Conservation (phyloP, 2,113 vertebrate species). For the Peromyscus polionotus region DNA sequence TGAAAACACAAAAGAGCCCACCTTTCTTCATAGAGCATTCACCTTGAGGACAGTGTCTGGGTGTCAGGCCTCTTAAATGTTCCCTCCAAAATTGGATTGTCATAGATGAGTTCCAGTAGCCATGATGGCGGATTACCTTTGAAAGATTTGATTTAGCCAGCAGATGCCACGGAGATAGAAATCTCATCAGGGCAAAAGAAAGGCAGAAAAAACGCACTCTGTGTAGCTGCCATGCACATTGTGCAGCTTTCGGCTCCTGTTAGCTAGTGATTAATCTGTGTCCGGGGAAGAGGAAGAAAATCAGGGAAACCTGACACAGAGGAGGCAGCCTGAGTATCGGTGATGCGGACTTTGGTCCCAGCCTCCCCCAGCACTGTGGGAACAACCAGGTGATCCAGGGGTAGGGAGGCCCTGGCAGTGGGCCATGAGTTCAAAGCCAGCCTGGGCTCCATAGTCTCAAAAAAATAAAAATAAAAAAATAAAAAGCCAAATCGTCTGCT, state of each 20-base stretch:
- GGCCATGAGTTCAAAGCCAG: background rate
- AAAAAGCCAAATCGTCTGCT: background rate
- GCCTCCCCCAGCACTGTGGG: background rate
- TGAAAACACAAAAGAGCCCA: conserved; percentile 58
- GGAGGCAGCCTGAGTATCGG: background rate
- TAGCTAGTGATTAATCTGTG: conserved; percentile 87
- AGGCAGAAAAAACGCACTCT: conserved; percentile 72
- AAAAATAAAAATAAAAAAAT: background rate
- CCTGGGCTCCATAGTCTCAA: background rate
- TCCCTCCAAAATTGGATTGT: conserved; percentile 81
- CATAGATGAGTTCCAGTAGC: conserved; percentile 77
- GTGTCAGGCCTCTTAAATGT: conserved; percentile 43
- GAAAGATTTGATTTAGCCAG: conserved; percentile 85
- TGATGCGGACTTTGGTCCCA: background rate
- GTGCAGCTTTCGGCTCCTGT: conserved; percentile 81
- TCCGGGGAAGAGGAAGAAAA: conserved; percentile 44
- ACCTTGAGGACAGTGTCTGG: background rate
- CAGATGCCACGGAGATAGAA: conserved; percentile 73
- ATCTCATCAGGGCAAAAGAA: conserved; percentile 56
- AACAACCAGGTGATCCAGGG: background rate
- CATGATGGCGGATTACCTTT: conserved; percentile 74
- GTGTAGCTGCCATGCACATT: conserved; percentile 72
- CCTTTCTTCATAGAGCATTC: conserved; percentile 63
- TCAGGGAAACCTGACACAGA: background rate
- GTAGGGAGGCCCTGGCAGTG: too few relatives aligned